phyloP scores from a whole-genome alignment of 2,797 vertebrate genomes.

The Limnodromus scolopaceus region DNA sequence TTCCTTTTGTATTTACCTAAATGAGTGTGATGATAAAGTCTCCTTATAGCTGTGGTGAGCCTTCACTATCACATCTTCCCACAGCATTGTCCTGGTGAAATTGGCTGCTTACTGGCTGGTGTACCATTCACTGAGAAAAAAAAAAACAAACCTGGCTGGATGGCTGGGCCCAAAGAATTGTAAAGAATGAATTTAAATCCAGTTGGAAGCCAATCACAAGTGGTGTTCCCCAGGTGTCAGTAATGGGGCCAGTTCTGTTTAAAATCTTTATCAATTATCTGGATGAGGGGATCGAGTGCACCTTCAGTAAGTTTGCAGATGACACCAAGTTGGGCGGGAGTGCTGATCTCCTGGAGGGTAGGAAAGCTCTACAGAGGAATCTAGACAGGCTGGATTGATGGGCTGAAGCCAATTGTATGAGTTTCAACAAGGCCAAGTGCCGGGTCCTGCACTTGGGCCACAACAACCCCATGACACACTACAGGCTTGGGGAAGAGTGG shows the following conservation, averaged over 20 bases:
- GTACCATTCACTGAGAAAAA: neutral
- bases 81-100: neutral
- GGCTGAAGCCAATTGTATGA: neutral
- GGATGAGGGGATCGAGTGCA: fast-evolving
- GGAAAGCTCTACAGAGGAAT: neutral
- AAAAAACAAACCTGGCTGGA: neutral
- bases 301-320: neutral
- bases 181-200: neutral
- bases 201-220: neutral
- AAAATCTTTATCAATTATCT: neutral
- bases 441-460: neutral
- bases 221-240: neutral
- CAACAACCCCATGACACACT: fast-evolving
- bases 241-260: neutral
- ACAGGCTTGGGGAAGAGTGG: neutral
- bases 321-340: fast-evolving
- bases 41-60: neutral
- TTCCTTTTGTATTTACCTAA: neutral
- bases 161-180: neutral
- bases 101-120: neutral
- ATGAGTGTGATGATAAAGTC: neutral
- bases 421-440: neutral
- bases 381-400: neutral
- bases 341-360: neutral
- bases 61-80: neutral